Conservation (phyloP, 1,140 invertebrate genomes). For the Lepidotrigona ventralis region DNA sequence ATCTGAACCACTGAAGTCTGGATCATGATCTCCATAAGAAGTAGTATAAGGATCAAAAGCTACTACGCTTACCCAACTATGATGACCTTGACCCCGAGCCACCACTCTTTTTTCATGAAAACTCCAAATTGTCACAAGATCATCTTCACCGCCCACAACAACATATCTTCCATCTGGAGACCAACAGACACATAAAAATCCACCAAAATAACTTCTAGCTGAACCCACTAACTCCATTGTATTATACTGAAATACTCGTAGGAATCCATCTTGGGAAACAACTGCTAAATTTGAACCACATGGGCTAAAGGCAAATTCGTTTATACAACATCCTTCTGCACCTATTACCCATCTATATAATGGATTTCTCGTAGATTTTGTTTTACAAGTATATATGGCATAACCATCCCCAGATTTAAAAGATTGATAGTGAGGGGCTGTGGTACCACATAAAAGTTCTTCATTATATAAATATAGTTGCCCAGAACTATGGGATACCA, state of each 20-base stretch:
- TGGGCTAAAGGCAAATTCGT: conserved; percentile 98
- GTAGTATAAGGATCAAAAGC: conserved; percentile 97
- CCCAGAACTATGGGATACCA: conserved; percentile 97
- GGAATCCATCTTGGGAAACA: conserved; percentile 97
- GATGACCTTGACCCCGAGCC: conserved; percentile 95
- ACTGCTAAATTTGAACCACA: conserved; percentile 95
- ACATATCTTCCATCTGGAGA: conserved; percentile 97
- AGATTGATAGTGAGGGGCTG: conserved; percentile 93
- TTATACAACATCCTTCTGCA: conserved; percentile 92
- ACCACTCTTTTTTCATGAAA: conserved; percentile 95
- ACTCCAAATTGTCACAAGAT: conserved; percentile 99
- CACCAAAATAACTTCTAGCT: conserved; percentile 98
- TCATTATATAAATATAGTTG: conserved; percentile 99
- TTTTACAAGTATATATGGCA: conserved; percentile 96
- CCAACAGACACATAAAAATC: conserved; percentile 97
- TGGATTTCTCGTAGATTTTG: conserved; percentile 97
- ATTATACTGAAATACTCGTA: conserved; percentile 98
- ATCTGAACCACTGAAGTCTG: conserved; percentile 82
- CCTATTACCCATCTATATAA: conserved; percentile 93
- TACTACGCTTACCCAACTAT: conserved; percentile 98
- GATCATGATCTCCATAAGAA: conserved; percentile 82
- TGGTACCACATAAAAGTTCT: conserved; percentile 93
- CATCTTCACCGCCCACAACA: conserved; percentile 98
- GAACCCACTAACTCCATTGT: conserved; percentile 96
- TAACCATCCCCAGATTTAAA: conserved; percentile 98